Percentiles rank a stretch among this genome's conserved stretches.
phyloP scores from a whole-genome alignment of 2,113 vertebrate genomes.

The Lepisosteus osseus region DNA sequence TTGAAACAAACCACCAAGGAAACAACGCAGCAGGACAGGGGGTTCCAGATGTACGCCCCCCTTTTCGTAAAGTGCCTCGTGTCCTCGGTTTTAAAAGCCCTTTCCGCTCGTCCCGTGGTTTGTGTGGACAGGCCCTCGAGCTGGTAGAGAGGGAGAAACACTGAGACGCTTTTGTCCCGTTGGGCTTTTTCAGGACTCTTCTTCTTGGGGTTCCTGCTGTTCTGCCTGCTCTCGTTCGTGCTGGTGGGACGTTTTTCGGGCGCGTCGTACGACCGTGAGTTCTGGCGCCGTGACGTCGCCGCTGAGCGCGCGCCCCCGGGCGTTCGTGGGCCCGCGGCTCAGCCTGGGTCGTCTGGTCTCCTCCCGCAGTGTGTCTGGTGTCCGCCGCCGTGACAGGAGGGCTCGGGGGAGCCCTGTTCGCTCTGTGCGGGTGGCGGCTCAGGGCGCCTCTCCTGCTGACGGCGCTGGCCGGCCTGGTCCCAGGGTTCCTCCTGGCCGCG shows the following conservation, averaged over 20 bases:
- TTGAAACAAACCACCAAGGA: too few species aligned
- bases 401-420: conserved; percentile 9
- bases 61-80: too few species aligned
- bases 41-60: too few species aligned
- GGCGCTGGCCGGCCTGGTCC: conserved; percentile 13
- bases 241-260: conserved; percentile 20
- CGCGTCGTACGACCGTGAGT: conserved; percentile 21
- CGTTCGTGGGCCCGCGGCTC: too few species aligned
- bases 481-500: conserved; percentile 19
- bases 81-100: too few species aligned
- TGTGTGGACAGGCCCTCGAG: too few species aligned
- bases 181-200: conserved; percentile 22
- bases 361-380: conserved; percentile 11
- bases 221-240: conserved; percentile 20
- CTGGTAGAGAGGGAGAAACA: neutral
- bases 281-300: too few species aligned
- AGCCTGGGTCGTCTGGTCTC: neutral
- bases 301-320: too few species aligned
- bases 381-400: neutral
- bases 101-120: too few species aligned
- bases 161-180: neutral
- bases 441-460: conserved; percentile 12
- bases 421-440: conserved; percentile 20
- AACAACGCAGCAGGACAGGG: too few species aligned
- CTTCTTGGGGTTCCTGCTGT: conserved; percentile 28